Evolutionary conservation across 2,797 vertebrate species (phyloP).

Genomic region (Rhinoraja longicauda): DNA sequence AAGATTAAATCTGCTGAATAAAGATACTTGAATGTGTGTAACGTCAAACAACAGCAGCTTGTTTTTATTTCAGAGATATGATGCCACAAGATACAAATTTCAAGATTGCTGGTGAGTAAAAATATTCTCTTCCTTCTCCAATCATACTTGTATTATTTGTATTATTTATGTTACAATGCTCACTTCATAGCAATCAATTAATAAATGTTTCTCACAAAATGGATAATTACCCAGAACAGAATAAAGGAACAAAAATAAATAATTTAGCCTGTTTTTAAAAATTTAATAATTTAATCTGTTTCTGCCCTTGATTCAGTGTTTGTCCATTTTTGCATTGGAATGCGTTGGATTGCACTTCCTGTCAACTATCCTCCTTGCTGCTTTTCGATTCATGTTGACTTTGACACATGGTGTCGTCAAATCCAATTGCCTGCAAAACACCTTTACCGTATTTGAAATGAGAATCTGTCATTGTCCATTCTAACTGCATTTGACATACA

Average conservation of each 20-base stretch:
- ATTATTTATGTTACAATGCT: not conserved
- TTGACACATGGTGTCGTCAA: not conserved
- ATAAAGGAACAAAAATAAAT: not conserved
- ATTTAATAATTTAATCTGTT: not conserved
- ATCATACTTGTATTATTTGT: not conserved
- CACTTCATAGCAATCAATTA: not conserved
- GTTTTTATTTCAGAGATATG: constrained; percentile 14
- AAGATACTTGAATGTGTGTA: not conserved
- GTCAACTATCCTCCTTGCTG: not conserved
- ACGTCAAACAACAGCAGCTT: not conserved
- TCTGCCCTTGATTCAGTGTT: not conserved
- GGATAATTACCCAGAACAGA: not conserved
- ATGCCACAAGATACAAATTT: not conserved
- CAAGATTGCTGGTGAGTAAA: constrained; percentile 30
- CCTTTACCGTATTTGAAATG: not conserved
- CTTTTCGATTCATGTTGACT: not conserved
- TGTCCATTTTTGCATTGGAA: not conserved
- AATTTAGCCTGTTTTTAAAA: not conserved
- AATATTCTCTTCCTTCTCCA: not conserved
- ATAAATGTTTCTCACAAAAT: not conserved
- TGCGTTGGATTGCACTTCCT: not conserved
- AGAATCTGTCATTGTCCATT: not conserved
- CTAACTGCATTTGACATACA: not conserved
- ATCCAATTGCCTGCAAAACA: not conserved
- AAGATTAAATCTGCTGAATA: not conserved